Base-by-base conservation (phyloP, 2,113 vertebrate species). In the Microcebus murinus region DNA sequence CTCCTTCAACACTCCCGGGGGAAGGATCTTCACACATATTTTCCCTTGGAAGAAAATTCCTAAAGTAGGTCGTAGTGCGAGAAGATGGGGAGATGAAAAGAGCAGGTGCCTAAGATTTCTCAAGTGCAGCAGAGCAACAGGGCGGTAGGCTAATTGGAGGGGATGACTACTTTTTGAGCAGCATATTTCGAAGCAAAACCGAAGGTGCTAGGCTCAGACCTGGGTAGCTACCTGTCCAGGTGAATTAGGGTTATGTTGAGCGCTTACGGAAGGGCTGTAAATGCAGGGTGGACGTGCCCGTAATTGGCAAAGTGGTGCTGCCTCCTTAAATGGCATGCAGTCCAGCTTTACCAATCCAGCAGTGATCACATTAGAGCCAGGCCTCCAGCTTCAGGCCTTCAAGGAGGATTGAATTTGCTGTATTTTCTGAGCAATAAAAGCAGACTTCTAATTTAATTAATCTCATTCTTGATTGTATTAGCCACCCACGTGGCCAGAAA, bases 361-460 rank as follows among this genome's bases (percentile, higher is more conserved):
- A 4, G 12, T 97, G 97, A 98, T 98, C 94, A 90, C 90, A 97
- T 98, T 98, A 98, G 59, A 97, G 86, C 61, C 79, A 93, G 76
- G 97, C 97, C 97, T 97, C 88, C 83, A 98, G 98, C 98, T 96
- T 96, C 95, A 77, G 87, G 82, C 95, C 97, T 97, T 98, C 97
- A 97, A 85, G 96, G 94, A 97, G 59, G 86, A 97, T 79, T 88
- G 92, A 73, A 98, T 98, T 98, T 98, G 97, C 97, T 96, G 84
- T 86, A 97, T 97, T 98, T 97, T 96, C 45, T 42, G 65, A 94
- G 61, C 59, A 5, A 95, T 90, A 91, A 96, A 98, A 97, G 89
- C 68, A 96, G 95, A 97, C 95, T 92, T 98, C 96, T 98, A 98
- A 98, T 98, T 98, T 98, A 97, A 98, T 98, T 97, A 98, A 97